These are phyloP conservation scores for Enteromius trimaculatus DNA, from an alignment of 2,797 vertebrate genomes.

Conservation along the genomic window DNA sequence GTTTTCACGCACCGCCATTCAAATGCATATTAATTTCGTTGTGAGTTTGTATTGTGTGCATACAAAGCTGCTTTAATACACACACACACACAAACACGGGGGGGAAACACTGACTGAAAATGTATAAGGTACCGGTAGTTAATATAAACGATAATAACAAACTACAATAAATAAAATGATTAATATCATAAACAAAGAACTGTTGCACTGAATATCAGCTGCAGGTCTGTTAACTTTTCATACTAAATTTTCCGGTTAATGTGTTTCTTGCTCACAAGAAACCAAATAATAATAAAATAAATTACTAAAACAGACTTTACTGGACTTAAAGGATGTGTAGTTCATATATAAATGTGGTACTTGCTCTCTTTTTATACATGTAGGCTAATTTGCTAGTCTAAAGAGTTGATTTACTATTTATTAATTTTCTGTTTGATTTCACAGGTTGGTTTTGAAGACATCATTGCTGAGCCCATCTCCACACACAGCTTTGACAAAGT, in stretches of 20 bases:
- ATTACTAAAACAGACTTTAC: background rate
- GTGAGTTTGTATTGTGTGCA: background rate
- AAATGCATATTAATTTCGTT: background rate
- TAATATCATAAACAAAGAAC: background rate
- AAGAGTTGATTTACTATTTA: background rate
- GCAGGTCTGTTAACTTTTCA: background rate
- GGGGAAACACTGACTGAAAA: background rate
- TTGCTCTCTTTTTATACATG: background rate
- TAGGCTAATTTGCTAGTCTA: background rate
- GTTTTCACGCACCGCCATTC: background rate
- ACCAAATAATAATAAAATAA: background rate
- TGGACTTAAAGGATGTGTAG: background rate
- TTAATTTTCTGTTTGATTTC: conserved; percentile 20
- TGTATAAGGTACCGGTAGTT: background rate
- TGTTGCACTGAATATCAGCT: background rate
- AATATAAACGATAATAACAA: background rate
- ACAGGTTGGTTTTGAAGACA: conserved; percentile 90
- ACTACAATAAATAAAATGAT: background rate
- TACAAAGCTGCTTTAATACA: background rate
- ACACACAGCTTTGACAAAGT: conserved; percentile 90
- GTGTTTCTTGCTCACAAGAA: background rate
- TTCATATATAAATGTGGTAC: background rate
- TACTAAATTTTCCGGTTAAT: background rate
- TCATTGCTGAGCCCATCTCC: conserved; percentile 89
- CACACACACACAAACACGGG: background rate